Evolutionary conservation across 2,888 invertebrate species (phyloP).

Genomic region (Sicus ferrugineus): DNA sequence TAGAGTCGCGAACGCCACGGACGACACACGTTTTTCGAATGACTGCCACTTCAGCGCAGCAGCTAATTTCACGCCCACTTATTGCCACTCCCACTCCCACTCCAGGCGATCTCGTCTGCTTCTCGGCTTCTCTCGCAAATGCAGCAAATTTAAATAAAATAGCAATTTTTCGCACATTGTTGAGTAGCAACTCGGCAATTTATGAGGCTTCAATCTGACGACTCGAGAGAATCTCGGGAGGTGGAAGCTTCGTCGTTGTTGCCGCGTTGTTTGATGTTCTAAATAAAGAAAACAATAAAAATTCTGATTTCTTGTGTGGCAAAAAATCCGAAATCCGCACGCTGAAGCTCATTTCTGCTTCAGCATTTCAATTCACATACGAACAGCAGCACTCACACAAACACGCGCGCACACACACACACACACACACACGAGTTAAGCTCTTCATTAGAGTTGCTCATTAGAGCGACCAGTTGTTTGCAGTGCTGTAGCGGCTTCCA

Average conservation of each 20-base stretch:
- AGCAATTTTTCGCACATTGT: conserved; percentile 54
- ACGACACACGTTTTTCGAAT: conserved; percentile 59
- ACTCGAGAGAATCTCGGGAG: background rate
- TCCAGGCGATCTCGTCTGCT: conserved; percentile 9
- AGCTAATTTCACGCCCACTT: conserved; percentile 60
- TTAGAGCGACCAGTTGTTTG: conserved; percentile 36
- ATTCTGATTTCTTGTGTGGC: conserved; percentile 14
- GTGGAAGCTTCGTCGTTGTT: background rate
- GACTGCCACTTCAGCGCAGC: conserved; percentile 11
- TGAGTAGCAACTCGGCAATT: background rate
- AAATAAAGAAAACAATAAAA: conserved; percentile 3
- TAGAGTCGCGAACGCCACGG: conserved; percentile 55
- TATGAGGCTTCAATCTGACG: background rate
- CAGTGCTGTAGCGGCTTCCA: conserved; percentile 5
- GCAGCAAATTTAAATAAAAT: conserved; percentile 58
- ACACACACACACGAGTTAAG: conserved; percentile 27
- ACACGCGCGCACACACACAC: conserved; percentile 7
- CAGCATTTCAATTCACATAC: conserved; percentile 18
- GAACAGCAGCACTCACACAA: background rate
- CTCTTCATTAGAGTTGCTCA: conserved; percentile 41
- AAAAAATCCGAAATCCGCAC: conserved; percentile 16
- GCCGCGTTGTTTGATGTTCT: background rate
- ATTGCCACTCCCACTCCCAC: no score
- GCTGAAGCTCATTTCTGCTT: conserved; percentile 3
- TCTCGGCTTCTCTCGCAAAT: background rate